These are phyloP conservation scores for Nephrotoma appendiculata DNA, from an alignment of 2,888 invertebrate species.

Conservation along the genomic window DNA sequence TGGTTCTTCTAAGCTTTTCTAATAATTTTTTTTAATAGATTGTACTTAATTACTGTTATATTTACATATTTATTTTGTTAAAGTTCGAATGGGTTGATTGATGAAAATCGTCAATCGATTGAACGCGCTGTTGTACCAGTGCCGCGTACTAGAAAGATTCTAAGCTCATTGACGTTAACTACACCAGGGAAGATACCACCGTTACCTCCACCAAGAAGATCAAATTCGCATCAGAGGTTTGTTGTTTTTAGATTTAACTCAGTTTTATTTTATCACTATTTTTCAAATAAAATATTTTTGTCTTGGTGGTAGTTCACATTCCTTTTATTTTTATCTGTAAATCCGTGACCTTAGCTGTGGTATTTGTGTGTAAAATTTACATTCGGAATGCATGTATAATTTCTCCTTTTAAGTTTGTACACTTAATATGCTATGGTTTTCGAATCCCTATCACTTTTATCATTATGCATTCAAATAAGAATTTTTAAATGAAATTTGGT, in stretches of 20 bases:
- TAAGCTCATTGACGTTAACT: conserved; percentile 13
- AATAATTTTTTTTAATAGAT: not conserved
- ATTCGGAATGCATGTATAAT: not conserved
- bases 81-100: not conserved
- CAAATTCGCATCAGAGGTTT: conserved; percentile 25
- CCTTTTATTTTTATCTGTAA: not conserved
- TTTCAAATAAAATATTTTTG: not conserved
- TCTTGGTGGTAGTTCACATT: not conserved
- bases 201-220: conserved; percentile 26
- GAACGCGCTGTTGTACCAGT: conserved; percentile 16
- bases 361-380: not conserved
- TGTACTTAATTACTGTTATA: not conserved
- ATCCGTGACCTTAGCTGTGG: not conserved
- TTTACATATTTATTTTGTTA: not conserved
- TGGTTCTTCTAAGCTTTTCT: not conserved
- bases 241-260: conserved; percentile 12
- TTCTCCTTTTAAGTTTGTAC: not conserved
- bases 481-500: not conserved
- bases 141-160: conserved; percentile 24
- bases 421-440: not conserved
- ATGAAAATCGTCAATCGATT: conserved; percentile 1
- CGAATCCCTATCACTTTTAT: not conserved
- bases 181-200: conserved; percentile 15
- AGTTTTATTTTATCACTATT: not conserved
- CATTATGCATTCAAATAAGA: not conserved